phyloP scores from a whole-genome alignment of 2,888 invertebrate genomes.

The Plusia festucae region DNA sequence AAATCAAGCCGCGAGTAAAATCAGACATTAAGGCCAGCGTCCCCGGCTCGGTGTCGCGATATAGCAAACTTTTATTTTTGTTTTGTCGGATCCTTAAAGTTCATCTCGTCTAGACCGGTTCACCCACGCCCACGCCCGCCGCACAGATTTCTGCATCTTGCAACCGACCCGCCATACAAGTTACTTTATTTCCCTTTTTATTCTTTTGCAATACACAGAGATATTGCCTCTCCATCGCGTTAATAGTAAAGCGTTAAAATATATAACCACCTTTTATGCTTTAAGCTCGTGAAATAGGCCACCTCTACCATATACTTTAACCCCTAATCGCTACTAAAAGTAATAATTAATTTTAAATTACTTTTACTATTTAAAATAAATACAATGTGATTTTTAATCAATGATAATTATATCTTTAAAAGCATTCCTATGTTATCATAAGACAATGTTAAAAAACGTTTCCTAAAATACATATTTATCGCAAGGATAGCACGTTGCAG shows the following conservation, averaged over 20 bases:
- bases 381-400: background rate
- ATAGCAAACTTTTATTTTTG: conserved; percentile 80
- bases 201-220: conserved; percentile 83
- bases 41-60: conserved; percentile 79
- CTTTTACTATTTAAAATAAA: conserved; percentile 3
- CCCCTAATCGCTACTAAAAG: conserved; percentile 25
- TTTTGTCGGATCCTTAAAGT: conserved; percentile 86
- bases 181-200: conserved; percentile 86
- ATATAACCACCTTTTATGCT: conserved; percentile 63
- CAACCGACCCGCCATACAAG: conserved; percentile 86
- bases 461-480: conserved; percentile 49
- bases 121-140: conserved; percentile 81
- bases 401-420: conserved; percentile 10
- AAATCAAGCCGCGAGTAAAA: conserved; percentile 65
- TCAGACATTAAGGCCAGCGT: conserved; percentile 76
- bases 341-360: conserved; percentile 8
- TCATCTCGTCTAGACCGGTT: conserved; percentile 89
- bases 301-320: conserved; percentile 44
- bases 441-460: conserved; percentile 33
- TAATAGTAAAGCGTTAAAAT: conserved; percentile 76
- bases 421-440: conserved; percentile 24
- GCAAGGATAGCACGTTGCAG: conserved; percentile 53
- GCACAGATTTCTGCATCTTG: conserved; percentile 89
- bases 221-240: conserved; percentile 77
- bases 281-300: conserved; percentile 43